Evolutionary conservation across 2,797 vertebrate species (phyloP).

Genomic region (Toxotes lorentzi): DNA sequence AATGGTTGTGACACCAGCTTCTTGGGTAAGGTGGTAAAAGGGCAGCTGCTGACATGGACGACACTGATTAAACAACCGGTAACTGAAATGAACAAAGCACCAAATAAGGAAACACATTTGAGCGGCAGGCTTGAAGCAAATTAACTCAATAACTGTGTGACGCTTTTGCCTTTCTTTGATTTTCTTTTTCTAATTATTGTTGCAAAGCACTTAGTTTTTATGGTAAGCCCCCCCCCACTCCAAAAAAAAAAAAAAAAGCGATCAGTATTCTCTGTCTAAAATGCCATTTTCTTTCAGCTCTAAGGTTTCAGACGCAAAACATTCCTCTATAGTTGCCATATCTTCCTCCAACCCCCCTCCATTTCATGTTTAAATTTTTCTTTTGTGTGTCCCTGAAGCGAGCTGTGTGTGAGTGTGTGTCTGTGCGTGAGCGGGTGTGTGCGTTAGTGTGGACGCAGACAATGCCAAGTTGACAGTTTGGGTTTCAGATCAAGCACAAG

Average conservation of each 20-base stretch:
- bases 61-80: conserved; percentile 3
- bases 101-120: conserved; percentile 9
- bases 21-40: conserved; percentile 46
- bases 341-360: conserved; percentile 55
- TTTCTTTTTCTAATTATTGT: conserved; percentile 34
- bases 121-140: neutral
- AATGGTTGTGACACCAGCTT: conserved; percentile 67
- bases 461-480: conserved; percentile 69
- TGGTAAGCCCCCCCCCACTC: neutral
- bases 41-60: conserved; percentile 50
- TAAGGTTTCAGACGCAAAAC: conserved; percentile 60
- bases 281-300: conserved; percentile 21
- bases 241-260: conserved; percentile 5
- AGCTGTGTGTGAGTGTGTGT: conserved; percentile 37
- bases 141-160: conserved; percentile 1
- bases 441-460: conserved; percentile 27
- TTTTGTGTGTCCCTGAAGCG: conserved; percentile 60
- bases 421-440: conserved; percentile 22
- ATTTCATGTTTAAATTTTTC: conserved; percentile 61
- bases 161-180: conserved; percentile 1
- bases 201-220: neutral
- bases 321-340: conserved; percentile 76
- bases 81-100: conserved; percentile 1
- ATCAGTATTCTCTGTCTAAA: conserved; percentile 16
- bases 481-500: conserved; percentile 70